Conservation (phyloP, 2,888 invertebrate species). For the Acronicta leporina region DNA sequence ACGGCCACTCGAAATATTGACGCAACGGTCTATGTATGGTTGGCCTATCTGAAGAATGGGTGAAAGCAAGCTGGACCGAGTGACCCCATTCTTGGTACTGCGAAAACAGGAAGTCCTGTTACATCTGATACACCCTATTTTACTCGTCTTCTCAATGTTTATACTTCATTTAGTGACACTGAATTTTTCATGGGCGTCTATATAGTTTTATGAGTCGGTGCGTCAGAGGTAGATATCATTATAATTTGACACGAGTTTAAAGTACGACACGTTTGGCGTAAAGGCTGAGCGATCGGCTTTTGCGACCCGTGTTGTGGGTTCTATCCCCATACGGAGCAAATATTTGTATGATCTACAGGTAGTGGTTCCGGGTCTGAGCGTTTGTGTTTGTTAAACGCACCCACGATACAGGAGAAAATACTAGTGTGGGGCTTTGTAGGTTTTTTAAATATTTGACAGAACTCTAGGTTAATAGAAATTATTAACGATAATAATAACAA, state of each 20-base stretch:
- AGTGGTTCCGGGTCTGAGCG: too few relatives aligned
- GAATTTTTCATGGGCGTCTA: constrained; percentile 28
- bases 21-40: constrained; percentile 74
- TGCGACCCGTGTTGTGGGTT: too few relatives aligned
- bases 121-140: constrained; percentile 43
- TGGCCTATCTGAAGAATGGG: constrained; percentile 65
- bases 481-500: constrained; percentile 2
- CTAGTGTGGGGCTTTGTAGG: too few relatives aligned
- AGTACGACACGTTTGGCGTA: too few relatives aligned
- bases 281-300: too few relatives aligned
- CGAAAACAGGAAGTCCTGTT: constrained; percentile 78
- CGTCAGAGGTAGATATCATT: constrained; percentile 22
- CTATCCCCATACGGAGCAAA: too few relatives aligned
- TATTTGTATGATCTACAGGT: too few relatives aligned
- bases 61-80: constrained; percentile 74
- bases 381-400: too few relatives aligned
- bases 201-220: constrained; percentile 28
- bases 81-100: constrained; percentile 72
- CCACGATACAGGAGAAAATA: too few relatives aligned
- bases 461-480: constrained; percentile 14
- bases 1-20: constrained; percentile 79
- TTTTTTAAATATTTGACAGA: constrained; percentile 9
- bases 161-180: constrained; percentile 32
- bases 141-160: constrained; percentile 37
- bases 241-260: too few relatives aligned